A percentile compares a stretch with the other conserved stretches of the same genome.
These are phyloP conservation scores for Hirtodrosophila histrioides DNA, from an alignment of 2,888 invertebrate genomes.

Conservation along the genomic window DNA sequence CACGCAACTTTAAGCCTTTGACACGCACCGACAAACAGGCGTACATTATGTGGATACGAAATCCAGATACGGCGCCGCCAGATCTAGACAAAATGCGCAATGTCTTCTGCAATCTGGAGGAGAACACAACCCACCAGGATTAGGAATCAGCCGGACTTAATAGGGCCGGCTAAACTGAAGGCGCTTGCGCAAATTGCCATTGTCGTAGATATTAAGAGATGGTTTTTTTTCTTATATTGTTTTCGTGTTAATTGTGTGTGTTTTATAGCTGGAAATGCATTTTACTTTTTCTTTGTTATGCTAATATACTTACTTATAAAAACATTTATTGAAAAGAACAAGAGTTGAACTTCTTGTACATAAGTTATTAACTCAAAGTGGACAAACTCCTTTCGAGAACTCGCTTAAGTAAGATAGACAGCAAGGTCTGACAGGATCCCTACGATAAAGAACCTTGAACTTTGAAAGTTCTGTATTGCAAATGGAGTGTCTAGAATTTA, in stretches of 20 bases:
- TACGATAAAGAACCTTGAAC: constrained; percentile 34
- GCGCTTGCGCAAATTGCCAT: constrained; percentile 60
- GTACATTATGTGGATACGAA: constrained; percentile 82
- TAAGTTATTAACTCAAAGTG: no score
- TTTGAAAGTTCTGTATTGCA: constrained; percentile 5
- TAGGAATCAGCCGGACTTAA: constrained; percentile 44
- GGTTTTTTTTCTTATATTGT: constrained; percentile 36
- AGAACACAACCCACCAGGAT: constrained; percentile 75
- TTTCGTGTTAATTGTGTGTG: constrained; percentile 58
- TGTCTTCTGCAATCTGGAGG: constrained; percentile 81
- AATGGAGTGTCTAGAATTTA: constrained; percentile 2
- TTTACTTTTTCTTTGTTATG: constrained; percentile 63
- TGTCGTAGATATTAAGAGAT: constrained; percentile 49
- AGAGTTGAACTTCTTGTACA: neutral
- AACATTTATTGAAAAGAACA: constrained; percentile 38
- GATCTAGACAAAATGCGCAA: constrained; percentile 82
- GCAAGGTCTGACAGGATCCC: constrained; percentile 20
- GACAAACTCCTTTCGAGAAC: no score
- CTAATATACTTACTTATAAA: constrained; percentile 38
- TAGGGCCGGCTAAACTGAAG: constrained; percentile 24
- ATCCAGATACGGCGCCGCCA: constrained; percentile 81
- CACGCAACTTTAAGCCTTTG: constrained; percentile 81
- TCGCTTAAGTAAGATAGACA: no score
- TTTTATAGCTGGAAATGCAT: constrained; percentile 57
- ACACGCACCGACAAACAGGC: constrained; percentile 82